Evolutionary conservation across 1,140 invertebrate genomes (phyloP), one percentile per base, ranked within the genome.

Genomic region (Palaemon carinicauda): DNA sequence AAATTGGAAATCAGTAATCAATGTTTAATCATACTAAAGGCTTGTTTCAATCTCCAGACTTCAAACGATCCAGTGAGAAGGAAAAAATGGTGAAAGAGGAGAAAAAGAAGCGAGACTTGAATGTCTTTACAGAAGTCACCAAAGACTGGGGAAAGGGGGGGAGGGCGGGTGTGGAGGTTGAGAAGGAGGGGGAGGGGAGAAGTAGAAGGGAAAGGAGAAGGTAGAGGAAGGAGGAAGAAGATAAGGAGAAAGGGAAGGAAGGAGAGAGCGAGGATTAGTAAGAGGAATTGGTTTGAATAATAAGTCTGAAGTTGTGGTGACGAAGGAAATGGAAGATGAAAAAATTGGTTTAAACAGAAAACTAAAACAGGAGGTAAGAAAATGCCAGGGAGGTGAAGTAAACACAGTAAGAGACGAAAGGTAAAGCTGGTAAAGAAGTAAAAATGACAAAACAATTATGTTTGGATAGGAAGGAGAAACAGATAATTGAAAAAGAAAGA

Each of bases 21-120:
- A 69, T 69, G 65, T 69, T 69, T 69, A 69, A 69, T 69, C 65
- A 69, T 31, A 69, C 65, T 69, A 69, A 69, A 69, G 65, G 65
- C 65, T 69, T 69, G 65, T 69, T 69, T 69, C 65, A 69, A 24
- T 15, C 29, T 31, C 29, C 65, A 17, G 21, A 69, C 65, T 69
- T 69, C 65, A 69, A 69, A 69, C 65, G 65, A 12, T 31, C 41
- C 41, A 41, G 41, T 69, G 65, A 69, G 65, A 17, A 27, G 60
- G n/a, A 69, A 31, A 69, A 10, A 31, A 27, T 15, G 65, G 21
- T 15, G n/a, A 12, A 7, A n/a, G n/a, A n/a, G 65, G 24, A 29
- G 65, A 31, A n/a, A 21, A 31, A 21, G n/a, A 29, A 21, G 15
- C 10, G n/a, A 2, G 60, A 21, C 24, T 4, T 3, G 21, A 31